phyloP scores from a whole-genome alignment of 2,113 vertebrate species.

The Lepisosteus osseus region DNA sequence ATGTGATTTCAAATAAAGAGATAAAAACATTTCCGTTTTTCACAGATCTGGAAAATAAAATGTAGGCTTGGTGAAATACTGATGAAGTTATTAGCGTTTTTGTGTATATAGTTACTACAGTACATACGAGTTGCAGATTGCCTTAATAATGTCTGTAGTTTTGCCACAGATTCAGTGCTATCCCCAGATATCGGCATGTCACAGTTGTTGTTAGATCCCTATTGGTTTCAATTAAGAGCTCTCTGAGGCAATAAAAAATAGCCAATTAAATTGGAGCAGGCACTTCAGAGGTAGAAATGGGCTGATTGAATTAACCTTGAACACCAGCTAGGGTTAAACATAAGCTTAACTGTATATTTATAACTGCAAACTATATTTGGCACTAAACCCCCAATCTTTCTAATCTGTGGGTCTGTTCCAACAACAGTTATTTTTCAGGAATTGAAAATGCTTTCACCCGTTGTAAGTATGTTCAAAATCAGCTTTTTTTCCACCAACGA shows the following conservation, averaged over 20 bases:
- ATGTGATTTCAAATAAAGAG: too few species aligned
- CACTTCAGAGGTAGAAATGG: constrained; percentile 70
- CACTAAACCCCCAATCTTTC: constrained; percentile 21
- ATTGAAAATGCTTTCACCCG: background rate
- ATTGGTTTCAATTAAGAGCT: constrained; percentile 78
- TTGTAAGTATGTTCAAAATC: too few species aligned
- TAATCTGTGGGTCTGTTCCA: background rate
- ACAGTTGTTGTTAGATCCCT: constrained; percentile 77
- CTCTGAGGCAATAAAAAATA: constrained; percentile 75
- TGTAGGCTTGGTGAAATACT: too few species aligned
- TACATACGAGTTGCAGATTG: too few species aligned
- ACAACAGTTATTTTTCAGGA: background rate
- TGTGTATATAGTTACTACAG: too few species aligned
- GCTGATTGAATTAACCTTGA: constrained; percentile 80
- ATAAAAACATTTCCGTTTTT: too few species aligned
- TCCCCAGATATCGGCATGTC: constrained; percentile 73
- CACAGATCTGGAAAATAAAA: too few species aligned
- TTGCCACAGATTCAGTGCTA: constrained; percentile 74
- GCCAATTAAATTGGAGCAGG: constrained; percentile 77
- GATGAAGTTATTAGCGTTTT: too few species aligned
- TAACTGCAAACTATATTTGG: constrained; percentile 45
- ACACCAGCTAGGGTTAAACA: constrained; percentile 71
- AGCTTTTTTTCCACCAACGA: background rate
- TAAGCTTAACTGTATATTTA: constrained; percentile 63
- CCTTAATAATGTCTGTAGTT: constrained; percentile 30